Conservation (phyloP, 2,888 invertebrate genomes). For the Cataglyphis altisquamis region DNA sequence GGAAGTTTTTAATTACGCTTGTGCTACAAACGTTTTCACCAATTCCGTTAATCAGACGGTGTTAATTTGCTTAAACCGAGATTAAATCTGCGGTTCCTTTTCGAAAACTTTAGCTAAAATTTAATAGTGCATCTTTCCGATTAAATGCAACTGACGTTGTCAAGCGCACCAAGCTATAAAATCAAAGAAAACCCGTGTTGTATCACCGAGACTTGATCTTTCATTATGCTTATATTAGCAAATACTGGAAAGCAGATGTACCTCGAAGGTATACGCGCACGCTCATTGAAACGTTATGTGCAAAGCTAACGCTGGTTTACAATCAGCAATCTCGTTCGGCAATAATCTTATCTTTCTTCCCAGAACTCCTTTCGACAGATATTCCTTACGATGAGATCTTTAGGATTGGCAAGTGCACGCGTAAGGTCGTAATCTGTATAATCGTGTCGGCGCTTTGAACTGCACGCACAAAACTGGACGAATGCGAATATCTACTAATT, state of each 20-base stretch:
- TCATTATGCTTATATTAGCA: slow-evolving; percentile 59
- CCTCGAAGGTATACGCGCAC: slow-evolving; percentile 25
- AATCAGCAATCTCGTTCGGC: slow-evolving; percentile 72
- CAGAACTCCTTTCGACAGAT: slow-evolving; percentile 67
- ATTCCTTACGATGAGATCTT: slow-evolving; percentile 76
- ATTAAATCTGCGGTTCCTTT: neutral
- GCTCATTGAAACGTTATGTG: slow-evolving; percentile 67
- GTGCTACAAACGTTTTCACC: neutral
- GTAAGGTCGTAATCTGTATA: slow-evolving; percentile 57
- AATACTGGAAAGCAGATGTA: slow-evolving; percentile 33
- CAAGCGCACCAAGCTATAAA: neutral
- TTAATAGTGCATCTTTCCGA: neutral
- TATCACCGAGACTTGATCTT: slow-evolving; percentile 28
- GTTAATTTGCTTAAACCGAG: neutral
- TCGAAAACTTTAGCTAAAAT: neutral
- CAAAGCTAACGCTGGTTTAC: slow-evolving; percentile 69
- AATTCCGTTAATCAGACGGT: neutral
- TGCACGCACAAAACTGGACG: slow-evolving; percentile 26
- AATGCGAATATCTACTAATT: slow-evolving; percentile 35
- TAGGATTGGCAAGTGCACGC: slow-evolving; percentile 64
- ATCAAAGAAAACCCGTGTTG: slow-evolving; percentile 3
- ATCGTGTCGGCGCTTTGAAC: slow-evolving; percentile 31
- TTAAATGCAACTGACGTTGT: slow-evolving; percentile 20
- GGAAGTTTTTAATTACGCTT: slow-evolving; percentile 20
- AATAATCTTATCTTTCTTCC: slow-evolving; percentile 76